Conservation (phyloP, 1,140 invertebrate genomes). For the Philotrypesis tridentata region DNA sequence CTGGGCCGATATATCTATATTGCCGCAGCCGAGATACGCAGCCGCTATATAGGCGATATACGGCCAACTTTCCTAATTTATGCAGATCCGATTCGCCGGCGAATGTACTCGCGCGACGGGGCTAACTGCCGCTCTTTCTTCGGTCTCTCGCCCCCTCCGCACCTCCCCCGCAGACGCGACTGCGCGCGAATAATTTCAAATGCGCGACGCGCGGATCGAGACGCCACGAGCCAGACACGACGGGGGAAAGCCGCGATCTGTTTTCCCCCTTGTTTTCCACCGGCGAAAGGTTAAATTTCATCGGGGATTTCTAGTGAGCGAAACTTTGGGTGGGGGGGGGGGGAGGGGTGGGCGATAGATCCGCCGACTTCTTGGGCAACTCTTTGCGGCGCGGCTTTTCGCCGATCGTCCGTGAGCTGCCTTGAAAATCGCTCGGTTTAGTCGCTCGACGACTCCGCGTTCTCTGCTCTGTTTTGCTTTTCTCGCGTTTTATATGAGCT, state of each 20-base stretch:
- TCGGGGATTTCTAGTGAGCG: background rate
- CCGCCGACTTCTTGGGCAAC: background rate
- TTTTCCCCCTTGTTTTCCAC: slow-evolving; percentile 1
- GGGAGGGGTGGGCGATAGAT: too few relatives aligned
- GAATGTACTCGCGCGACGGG: slow-evolving; percentile 34
- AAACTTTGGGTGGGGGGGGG: too few relatives aligned
- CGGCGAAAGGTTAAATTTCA: background rate
- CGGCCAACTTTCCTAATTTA: slow-evolving; percentile 53
- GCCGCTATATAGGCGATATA: background rate
- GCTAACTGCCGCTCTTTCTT: slow-evolving; percentile 24
- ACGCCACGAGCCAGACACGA: background rate
- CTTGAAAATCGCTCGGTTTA: background rate
- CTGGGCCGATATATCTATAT: too few relatives aligned
- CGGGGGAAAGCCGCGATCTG: background rate
- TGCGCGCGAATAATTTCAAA: background rate
- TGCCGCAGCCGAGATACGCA: background rate
- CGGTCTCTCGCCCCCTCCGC: too few relatives aligned
- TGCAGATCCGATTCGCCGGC: slow-evolving; percentile 56
- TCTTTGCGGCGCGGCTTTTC: background rate
- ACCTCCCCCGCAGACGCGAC: background rate
- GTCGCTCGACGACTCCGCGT: too few relatives aligned
- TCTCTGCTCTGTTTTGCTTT: too few relatives aligned
- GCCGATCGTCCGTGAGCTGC: background rate
- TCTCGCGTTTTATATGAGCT: too few relatives aligned
- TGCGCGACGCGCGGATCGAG: background rate